Conservation (phyloP, 2,797 vertebrate genomes). For the Brotula barbata region DNA sequence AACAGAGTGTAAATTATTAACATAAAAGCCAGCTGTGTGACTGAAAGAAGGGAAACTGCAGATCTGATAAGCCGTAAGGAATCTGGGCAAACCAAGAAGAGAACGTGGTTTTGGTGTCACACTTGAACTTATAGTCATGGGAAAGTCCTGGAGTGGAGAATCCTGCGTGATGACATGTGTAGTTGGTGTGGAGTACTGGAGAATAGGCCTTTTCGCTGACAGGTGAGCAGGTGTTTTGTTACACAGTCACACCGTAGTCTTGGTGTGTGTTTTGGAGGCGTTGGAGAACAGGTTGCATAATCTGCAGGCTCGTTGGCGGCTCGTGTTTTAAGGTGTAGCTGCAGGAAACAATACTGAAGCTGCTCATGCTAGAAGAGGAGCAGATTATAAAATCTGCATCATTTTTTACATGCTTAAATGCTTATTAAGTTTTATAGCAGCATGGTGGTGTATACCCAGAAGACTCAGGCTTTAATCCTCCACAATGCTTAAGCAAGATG, state of each 20-base stretch:
- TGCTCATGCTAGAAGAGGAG: background rate
- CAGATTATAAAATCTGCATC: background rate
- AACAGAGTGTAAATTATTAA: background rate
- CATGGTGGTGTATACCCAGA: background rate
- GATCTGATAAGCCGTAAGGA: background rate
- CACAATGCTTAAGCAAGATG: conserved; percentile 7
- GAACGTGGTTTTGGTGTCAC: background rate
- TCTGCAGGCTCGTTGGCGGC: conserved; percentile 16
- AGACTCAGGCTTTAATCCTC: background rate
- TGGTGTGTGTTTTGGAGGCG: conserved; percentile 59
- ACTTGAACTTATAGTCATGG: background rate
- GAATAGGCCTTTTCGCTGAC: background rate
- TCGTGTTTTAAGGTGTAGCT: conserved; percentile 17
- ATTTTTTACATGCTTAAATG: no score
- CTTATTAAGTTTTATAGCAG: background rate
- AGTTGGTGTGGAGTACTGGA: no score
- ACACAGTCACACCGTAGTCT: conserved; percentile 23
- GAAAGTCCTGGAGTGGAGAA: background rate
- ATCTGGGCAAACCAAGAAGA: background rate
- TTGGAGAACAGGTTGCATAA: conserved; percentile 41
- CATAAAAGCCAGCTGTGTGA: background rate
- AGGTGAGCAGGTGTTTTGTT: conserved; percentile 28
- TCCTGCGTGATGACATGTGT: conserved; percentile 9
- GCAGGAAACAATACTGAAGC: background rate
- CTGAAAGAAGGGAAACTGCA: background rate